A percentile compares a stretch with the other conserved stretches of the same genome.
phyloP scores from a whole-genome alignment of 2,888 invertebrate species.

The Fissipunctia ypsillon region DNA sequence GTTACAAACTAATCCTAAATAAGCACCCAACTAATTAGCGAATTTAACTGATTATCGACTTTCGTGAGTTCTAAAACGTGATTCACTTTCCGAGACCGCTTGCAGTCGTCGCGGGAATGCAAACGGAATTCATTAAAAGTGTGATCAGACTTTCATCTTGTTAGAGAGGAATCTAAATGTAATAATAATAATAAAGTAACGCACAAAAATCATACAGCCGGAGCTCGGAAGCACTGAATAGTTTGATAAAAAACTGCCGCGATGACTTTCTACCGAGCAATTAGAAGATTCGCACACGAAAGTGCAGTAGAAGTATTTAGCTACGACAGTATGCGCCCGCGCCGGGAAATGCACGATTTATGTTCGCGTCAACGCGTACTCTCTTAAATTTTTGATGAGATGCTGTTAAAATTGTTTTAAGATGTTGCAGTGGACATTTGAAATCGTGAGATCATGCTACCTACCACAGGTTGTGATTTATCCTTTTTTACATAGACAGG shows the following conservation, averaged over 20 bases:
- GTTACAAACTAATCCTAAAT: conserved; percentile 19
- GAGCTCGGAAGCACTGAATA: conserved; percentile 76
- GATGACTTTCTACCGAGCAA: conserved; percentile 86
- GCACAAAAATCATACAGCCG: conserved; percentile 83
- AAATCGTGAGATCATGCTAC: conserved; percentile 16
- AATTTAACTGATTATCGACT: conserved; percentile 67
- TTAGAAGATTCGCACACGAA: conserved; percentile 89
- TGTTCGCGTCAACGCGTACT: conserved; percentile 57
- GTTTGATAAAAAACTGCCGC: conserved; percentile 79
- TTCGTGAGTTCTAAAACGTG: conserved; percentile 66
- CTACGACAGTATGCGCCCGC: conserved; percentile 62
- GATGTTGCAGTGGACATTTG: conserved; percentile 21
- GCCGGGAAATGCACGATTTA: conserved; percentile 69
- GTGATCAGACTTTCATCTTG: conserved; percentile 87
- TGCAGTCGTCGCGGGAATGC: conserved; percentile 75
- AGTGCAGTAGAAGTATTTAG: conserved; percentile 74
- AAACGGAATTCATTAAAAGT: conserved; percentile 80
- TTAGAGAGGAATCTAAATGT: conserved; percentile 82
- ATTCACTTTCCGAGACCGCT: conserved; percentile 73
- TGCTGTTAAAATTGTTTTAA: conserved; percentile 40
- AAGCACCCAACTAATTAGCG: conserved; percentile 64
- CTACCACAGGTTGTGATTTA: background rate
- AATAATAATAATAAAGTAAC: conserved; percentile 81
- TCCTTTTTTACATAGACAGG: background rate
- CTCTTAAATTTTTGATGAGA: conserved; percentile 60